phyloP scores from a whole-genome alignment of 2,888 invertebrate species.

The Athetis lepigone region DNA sequence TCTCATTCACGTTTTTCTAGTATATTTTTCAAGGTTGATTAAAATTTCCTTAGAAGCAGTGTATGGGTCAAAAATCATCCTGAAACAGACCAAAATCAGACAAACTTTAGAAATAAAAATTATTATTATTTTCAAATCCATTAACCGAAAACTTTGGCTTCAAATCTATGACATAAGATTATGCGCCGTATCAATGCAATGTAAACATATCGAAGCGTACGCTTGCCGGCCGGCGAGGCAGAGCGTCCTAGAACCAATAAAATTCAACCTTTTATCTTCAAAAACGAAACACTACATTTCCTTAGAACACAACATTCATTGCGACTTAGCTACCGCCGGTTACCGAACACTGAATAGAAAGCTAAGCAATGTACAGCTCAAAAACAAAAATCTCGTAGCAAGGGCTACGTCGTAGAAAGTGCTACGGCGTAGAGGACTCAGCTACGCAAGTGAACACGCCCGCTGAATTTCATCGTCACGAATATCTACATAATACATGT shows the following conservation, averaged over 20 bases:
- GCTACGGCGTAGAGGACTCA: slow-evolving; percentile 55
- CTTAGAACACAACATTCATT: slow-evolving; percentile 20
- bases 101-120: not conserved
- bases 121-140: not conserved
- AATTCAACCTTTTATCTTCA: slow-evolving; percentile 21
- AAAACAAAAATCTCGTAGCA: slow-evolving; percentile 25
- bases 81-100: not conserved
- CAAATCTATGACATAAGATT: slow-evolving; percentile 13
- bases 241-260: slow-evolving; percentile 20
- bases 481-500: slow-evolving; percentile 28
- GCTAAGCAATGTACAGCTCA: slow-evolving; percentile 33
- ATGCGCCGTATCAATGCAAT: slow-evolving; percentile 43
- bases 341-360: not conserved
- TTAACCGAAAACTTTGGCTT: not conserved
- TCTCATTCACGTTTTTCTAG: not conserved
- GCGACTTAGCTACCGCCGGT: not conserved
- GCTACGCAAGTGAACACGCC: slow-evolving; percentile 58
- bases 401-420: slow-evolving; percentile 46
- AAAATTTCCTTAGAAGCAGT: not conserved
- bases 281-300: slow-evolving; percentile 2
- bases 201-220: slow-evolving; percentile 71
- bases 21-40: not conserved
- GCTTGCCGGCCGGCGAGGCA: slow-evolving; percentile 63
- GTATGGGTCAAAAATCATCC: not conserved
- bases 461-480: slow-evolving; percentile 31